Evolutionary conservation across 2,888 invertebrate genomes (phyloP), one percentile per base, ranked within the genome.

Genomic region (Sicus ferrugineus): DNA sequence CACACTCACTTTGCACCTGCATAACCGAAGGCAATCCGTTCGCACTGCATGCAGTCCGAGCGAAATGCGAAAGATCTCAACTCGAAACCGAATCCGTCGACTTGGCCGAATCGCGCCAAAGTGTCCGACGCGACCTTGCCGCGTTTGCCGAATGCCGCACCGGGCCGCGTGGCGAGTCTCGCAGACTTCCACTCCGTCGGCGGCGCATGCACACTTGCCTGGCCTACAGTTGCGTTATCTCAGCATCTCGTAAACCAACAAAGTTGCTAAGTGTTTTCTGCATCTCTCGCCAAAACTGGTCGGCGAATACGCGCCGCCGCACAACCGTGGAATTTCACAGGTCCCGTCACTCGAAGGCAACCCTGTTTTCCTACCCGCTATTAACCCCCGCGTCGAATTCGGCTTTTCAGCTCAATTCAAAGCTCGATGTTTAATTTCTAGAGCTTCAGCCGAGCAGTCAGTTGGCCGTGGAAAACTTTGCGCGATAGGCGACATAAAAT

Each of bases 61-160:
- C 52, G 26, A 31, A 34, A n/a, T 46, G 52, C 14, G n/a, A 65
- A 65, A 50, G 30, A 64, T 31, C 2, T 21, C n/a, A 54, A 54
- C 31, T 54, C 16, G 4, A 50, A 64, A 61, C 16, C 42, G 52
- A 54, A 65, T 14, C 54, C 65, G 52, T 65, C 34, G 52, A 5
- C 34, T 6, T 65, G 11, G 54, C 31, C 62, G 48, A 46, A 14
- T 11, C 63, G 34, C 28, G 30, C 14, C 52, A 14, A 21, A 52
- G 65, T 64, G 50, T 65, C 65, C 16, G 54, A 50, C 31, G 70
- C 73, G 74, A 74, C 74, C 75, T 75, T 74, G 72, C 69, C 70
- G 63, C 67, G 70, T 67, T 73, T 70, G 71, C 71, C 72, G 74
- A 73, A 74, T 73, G 72, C 72, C 73, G 74, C 72, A 69, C 23